Conservation (phyloP, 2,888 invertebrate genomes). For the Hedychridium roseum region DNA sequence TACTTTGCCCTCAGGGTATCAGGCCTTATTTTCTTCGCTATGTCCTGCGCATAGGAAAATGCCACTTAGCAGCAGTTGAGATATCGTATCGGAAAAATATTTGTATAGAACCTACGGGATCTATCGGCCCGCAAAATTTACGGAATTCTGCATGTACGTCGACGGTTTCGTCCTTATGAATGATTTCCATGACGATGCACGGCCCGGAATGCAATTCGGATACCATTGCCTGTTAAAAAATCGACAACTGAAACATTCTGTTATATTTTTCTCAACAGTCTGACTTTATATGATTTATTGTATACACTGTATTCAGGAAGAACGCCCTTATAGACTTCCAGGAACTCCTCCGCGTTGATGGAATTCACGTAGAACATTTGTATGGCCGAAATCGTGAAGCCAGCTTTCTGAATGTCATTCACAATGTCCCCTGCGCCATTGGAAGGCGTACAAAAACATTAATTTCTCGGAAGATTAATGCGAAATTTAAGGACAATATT, state of each 20-base stretch:
- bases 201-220: slow-evolving; percentile 85
- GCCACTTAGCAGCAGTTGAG: slow-evolving; percentile 2
- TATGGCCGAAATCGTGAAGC: slow-evolving; percentile 81
- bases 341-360: slow-evolving; percentile 88
- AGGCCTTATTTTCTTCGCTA: slow-evolving; percentile 85
- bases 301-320: slow-evolving; percentile 78
- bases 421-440: slow-evolving; percentile 74
- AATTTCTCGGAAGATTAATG: slow-evolving; percentile 2
- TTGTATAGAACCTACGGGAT: slow-evolving; percentile 78
- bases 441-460: no score
- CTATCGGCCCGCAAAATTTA: slow-evolving; percentile 85
- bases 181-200: slow-evolving; percentile 86
- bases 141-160: slow-evolving; percentile 79
- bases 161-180: slow-evolving; percentile 68
- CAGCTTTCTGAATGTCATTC: slow-evolving; percentile 76
- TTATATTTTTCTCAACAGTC: no score
- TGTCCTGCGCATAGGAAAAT: slow-evolving; percentile 69
- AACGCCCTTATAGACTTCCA: slow-evolving; percentile 92
- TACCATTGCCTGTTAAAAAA: slow-evolving; percentile 75
- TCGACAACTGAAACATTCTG: slow-evolving; percentile 23
- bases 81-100: background rate
- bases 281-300: no score
- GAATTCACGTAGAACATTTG: slow-evolving; percentile 82
- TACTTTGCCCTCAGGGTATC: slow-evolving; percentile 84
- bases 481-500: slow-evolving; percentile 5